Evolutionary conservation across 1,140 invertebrate species (phyloP), one percentile per base, ranked within the genome.

Genomic region (Diabrotica undecimpunctata): DNA sequence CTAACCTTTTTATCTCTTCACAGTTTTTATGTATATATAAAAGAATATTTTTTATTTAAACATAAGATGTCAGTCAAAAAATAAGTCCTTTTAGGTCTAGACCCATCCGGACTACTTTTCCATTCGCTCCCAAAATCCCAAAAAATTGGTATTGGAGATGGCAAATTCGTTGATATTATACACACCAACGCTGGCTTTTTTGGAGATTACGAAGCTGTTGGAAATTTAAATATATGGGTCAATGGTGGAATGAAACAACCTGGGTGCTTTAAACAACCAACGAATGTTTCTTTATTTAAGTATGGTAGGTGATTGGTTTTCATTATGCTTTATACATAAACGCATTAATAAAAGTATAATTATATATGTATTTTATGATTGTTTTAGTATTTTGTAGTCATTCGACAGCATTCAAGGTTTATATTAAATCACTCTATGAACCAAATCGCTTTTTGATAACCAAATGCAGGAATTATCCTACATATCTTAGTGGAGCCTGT

Each of bases 161-260:
- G 92, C 0, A 80, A 88, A 65, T 94, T 95, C 77, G 92, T 95
- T 25, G 92, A 95, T 78, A 87, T 94, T 25, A 83, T 95, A 55
- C 93, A 96, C 75, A 94, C 93, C 0, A 92, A 92, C 39, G 91
- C 90, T 0, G 91, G 91, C 0, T 89, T 92, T 53, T 81, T 92
- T 9, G 90, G 90, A 0, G 89, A 92, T 72, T 91, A 90, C 89
- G 89, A 90, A 5, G 89, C 90, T 0, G 91, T 88, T 70, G 92
- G 92, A 0, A 91, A 94, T 75, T 90, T 90, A 5, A 92, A 95
- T 77, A 94, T 93, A 78, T 95, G 94, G 79, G 88, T 93, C 14
- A 95, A 95, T 75, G 92, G 92, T 10, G 93, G 92, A 41, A 90
- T 89, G 39, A 88, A 88, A 68, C 93, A 95, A 72, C 92, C 92